Conservation (phyloP, 2,113 vertebrate genomes). For the Pelmatolapia mariae region DNA sequence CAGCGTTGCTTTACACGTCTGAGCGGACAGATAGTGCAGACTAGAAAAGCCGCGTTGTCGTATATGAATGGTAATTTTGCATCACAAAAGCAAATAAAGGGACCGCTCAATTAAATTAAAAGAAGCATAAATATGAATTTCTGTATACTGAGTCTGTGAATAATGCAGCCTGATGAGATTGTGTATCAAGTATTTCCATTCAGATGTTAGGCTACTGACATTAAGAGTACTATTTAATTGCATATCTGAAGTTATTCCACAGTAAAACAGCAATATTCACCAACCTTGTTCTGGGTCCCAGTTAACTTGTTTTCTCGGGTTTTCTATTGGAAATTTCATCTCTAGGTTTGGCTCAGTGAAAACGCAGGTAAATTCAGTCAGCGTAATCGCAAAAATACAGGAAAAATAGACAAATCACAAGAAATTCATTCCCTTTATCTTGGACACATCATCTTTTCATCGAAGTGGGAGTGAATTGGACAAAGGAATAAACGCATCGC, state of each 20-base stretch:
- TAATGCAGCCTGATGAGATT: not conserved
- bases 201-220: not conserved
- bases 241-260: not conserved
- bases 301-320: slow-evolving; percentile 94
- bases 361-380: slow-evolving; percentile 51
- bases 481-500: not conserved
- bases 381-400: slow-evolving; percentile 56
- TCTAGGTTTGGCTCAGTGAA: slow-evolving; percentile 72
- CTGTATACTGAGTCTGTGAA: not conserved
- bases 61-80: not conserved
- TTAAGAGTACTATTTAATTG: not conserved
- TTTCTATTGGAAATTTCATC: slow-evolving; percentile 99
- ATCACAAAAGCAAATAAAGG: not conserved
- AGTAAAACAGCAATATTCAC: slow-evolving; percentile 49
- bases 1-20: not conserved
- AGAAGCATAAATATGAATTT: not conserved
- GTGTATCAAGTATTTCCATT: not conserved
- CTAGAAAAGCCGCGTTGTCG: not conserved
- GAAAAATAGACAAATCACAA: slow-evolving; percentile 21
- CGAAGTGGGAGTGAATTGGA: not conserved
- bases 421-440: slow-evolving; percentile 19
- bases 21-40: slow-evolving; percentile 6
- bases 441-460: not conserved
- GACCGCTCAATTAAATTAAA: not conserved
- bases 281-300: slow-evolving; percentile 96